Percentiles rank a stretch among this genome's conserved stretches.
These are phyloP conservation scores for Aythya baeri DNA, from an alignment of 2,113 vertebrate species.

Conservation along the genomic window DNA sequence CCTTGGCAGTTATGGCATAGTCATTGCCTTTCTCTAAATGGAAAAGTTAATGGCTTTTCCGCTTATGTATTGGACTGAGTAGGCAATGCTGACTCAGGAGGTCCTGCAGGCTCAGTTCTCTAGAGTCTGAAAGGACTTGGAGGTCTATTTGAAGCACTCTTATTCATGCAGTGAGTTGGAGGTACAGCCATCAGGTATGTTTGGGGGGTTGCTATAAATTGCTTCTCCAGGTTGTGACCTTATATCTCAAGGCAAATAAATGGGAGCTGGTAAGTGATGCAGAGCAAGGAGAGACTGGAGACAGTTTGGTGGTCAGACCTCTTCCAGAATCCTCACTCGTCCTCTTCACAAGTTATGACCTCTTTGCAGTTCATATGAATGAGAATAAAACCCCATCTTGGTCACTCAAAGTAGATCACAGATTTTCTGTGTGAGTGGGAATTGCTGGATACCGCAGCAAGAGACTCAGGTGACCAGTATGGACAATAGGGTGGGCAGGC, in stretches of 20 bases:
- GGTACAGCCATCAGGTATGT: rapidly evolving
- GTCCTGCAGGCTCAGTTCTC: not conserved
- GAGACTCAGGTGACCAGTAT: not conserved
- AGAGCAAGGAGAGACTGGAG: not conserved
- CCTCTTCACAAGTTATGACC: not conserved
- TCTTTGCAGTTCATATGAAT: not conserved
- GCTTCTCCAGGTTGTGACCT: not conserved
- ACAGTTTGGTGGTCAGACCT: not conserved
- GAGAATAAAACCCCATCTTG: not conserved
- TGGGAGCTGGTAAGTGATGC: not conserved
- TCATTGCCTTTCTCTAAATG: not conserved
- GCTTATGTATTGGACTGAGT: rapidly evolving
- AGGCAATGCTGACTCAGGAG: not conserved
- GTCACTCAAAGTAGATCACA: not conserved
- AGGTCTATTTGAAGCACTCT: not conserved
- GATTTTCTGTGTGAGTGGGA: not conserved
- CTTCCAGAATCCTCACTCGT: not conserved
- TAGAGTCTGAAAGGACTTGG: not conserved
- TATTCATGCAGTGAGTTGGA: not conserved
- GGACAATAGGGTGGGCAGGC: not conserved
- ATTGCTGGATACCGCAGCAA: not conserved
- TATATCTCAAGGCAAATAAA: not conserved
- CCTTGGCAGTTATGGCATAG: not conserved
- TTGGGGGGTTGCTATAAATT: not conserved
- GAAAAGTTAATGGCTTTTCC: not conserved